phyloP scores from a whole-genome alignment of 2,888 invertebrate genomes.

The Cheilosia soror region DNA sequence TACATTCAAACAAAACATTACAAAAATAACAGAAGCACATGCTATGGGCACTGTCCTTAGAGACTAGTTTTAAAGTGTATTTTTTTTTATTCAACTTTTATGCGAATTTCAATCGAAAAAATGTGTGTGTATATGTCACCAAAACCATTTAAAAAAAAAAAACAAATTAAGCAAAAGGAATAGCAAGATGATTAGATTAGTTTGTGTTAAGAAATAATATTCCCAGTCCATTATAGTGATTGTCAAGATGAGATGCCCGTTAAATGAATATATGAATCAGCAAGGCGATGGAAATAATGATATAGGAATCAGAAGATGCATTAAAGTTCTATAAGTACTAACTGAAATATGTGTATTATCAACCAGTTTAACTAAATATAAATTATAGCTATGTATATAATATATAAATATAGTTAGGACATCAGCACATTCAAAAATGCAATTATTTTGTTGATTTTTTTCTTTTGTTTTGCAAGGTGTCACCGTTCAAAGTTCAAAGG shows the following conservation, averaged over 20 bases:
- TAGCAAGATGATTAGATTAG: not conserved
- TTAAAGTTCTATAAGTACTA: conserved; percentile 1
- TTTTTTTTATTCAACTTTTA: not conserved
- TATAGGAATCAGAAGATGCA: conserved; percentile 5
- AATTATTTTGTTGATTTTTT: conserved; percentile 2
- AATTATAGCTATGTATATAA: conserved; percentile 10
- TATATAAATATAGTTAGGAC: conserved; percentile 10
- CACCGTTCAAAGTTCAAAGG: too few relatives aligned
- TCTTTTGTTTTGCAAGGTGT: too few relatives aligned
- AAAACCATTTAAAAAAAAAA: not conserved
- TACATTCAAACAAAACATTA: too few relatives aligned
- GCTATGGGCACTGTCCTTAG: too few relatives aligned
- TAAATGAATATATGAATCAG: conserved; percentile 1
- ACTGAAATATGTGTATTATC: not conserved
- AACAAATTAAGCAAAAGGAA: not conserved
- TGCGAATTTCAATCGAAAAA: not conserved
- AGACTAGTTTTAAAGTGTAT: not conserved
- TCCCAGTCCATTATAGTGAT: not conserved
- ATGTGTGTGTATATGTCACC: not conserved
- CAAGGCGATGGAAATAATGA: conserved; percentile 13
- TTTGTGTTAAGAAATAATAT: not conserved
- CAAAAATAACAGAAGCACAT: too few relatives aligned
- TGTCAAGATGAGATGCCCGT: conserved; percentile 5
- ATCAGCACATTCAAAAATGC: conserved; percentile 37
- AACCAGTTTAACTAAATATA: conserved; percentile 5